phyloP scores from a whole-genome alignment of 2,113 vertebrate genomes.

The Coryphaenoides rupestris region DNA sequence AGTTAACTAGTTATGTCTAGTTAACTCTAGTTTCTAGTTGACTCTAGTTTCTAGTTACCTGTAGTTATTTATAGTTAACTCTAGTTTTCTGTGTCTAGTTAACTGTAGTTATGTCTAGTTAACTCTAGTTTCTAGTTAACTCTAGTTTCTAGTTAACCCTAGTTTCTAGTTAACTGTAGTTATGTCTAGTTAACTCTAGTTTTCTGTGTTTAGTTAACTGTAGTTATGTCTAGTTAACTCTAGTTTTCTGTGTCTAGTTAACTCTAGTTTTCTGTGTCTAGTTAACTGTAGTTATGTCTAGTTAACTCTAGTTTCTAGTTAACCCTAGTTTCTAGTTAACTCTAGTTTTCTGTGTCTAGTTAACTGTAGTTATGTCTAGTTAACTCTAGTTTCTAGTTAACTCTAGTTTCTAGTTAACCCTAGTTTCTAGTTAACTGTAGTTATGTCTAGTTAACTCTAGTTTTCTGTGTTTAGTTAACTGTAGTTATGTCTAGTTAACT shows the following conservation, averaged over 20 bases:
- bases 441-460: background rate
- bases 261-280: too few relatives aligned
- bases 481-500: background rate
- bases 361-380: conserved; percentile 66
- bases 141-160: conserved; percentile 87
- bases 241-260: conserved; percentile 75
- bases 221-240: background rate
- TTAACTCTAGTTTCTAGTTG: background rate
- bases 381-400: too few relatives aligned
- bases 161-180: too few relatives aligned
- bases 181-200: background rate
- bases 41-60: conserved; percentile 83
- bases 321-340: background rate
- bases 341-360: conserved; percentile 69
- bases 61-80: background rate
- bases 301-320: too few relatives aligned
- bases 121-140: conserved; percentile 21
- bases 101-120: background rate
- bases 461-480: background rate
- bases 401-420: too few relatives aligned
- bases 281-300: too few relatives aligned
- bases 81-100: too few relatives aligned
- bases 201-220: conserved; percentile 68
- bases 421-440: too few relatives aligned
- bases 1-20: conserved; percentile 66